These are phyloP conservation scores for Dryobotodes eremita DNA, from an alignment of 2,888 invertebrate genomes.

Conservation along the genomic window DNA sequence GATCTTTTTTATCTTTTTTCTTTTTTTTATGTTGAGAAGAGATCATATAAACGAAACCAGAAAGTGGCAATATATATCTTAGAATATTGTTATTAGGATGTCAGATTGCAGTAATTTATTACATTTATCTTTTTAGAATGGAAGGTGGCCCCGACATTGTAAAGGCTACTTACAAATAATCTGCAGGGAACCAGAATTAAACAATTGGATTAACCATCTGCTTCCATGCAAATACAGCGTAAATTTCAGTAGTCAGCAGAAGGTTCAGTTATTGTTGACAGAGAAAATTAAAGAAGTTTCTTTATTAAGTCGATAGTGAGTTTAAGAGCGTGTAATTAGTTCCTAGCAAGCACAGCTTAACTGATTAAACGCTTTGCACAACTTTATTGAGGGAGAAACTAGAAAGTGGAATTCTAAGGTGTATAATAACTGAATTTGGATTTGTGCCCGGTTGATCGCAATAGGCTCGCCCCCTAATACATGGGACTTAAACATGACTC, in stretches of 20 bases:
- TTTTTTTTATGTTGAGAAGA: too few relatives aligned
- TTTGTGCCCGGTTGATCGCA: not conserved
- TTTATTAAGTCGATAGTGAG: slow-evolving; percentile 25
- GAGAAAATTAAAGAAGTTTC: slow-evolving; percentile 41
- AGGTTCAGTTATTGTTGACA: slow-evolving; percentile 15
- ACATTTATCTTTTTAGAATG: too few relatives aligned
- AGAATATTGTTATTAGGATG: too few relatives aligned
- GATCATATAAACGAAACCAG: too few relatives aligned
- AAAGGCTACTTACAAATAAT: too few relatives aligned
- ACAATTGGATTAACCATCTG: not conserved
- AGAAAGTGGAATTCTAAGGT: not conserved
- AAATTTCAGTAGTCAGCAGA: not conserved
- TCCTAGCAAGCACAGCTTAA: slow-evolving; percentile 12
- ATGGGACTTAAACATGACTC: too few relatives aligned
- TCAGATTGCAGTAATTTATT: too few relatives aligned
- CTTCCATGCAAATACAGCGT: slow-evolving; percentile 14
- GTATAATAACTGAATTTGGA: not conserved
- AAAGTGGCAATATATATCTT: too few relatives aligned
- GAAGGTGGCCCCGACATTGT: too few relatives aligned
- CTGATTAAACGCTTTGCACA: slow-evolving; percentile 5
- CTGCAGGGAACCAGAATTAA: too few relatives aligned
- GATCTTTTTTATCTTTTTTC: too few relatives aligned
- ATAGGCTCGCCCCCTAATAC: too few relatives aligned
- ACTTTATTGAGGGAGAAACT: slow-evolving; percentile 16
- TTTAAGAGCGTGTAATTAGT: slow-evolving; percentile 30